Conservation (phyloP, 1,140 invertebrate genomes). For the Archivesica marissinica region DNA sequence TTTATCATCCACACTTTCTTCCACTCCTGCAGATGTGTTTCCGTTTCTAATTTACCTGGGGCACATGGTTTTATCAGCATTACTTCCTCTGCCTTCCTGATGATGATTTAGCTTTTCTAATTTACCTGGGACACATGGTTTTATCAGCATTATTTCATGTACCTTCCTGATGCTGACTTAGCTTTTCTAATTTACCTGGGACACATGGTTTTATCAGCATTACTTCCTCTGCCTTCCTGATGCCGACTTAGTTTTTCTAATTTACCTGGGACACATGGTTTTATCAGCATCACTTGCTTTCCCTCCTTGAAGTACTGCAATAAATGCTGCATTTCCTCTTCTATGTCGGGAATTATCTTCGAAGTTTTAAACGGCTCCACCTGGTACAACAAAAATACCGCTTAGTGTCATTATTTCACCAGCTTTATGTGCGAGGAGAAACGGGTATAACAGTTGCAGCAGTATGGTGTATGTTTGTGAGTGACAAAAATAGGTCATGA, state of each 20-base stretch:
- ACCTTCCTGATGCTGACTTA: too few relatives aligned
- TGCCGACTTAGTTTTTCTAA: too few relatives aligned
- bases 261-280: constrained; percentile 56
- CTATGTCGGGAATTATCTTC: constrained; percentile 72
- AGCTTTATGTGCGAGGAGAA: too few relatives aligned
- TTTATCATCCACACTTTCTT: too few relatives aligned
- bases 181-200: constrained; percentile 47
- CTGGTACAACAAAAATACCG: constrained; percentile 12
- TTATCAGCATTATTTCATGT: constrained; percentile 63
- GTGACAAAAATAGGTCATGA: too few relatives aligned
- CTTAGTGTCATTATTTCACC: too few relatives aligned
- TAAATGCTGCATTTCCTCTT: constrained; percentile 74
- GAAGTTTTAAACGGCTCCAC: constrained; percentile 70
- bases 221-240: constrained; percentile 71
- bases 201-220: constrained; percentile 56
- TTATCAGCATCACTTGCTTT: constrained; percentile 61
- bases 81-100: constrained; percentile 71
- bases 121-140: constrained; percentile 56
- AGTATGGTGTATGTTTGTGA: too few relatives aligned
- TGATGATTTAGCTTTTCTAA: too few relatives aligned
- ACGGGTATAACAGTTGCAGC: too few relatives aligned
- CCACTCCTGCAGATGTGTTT: too few relatives aligned
- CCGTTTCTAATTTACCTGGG: constrained; percentile 47
- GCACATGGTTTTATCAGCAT: constrained; percentile 54
- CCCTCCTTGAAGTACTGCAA: constrained; percentile 76